phyloP scores from a whole-genome alignment of 1,140 invertebrate genomes.

The Drosophila arawakana region DNA sequence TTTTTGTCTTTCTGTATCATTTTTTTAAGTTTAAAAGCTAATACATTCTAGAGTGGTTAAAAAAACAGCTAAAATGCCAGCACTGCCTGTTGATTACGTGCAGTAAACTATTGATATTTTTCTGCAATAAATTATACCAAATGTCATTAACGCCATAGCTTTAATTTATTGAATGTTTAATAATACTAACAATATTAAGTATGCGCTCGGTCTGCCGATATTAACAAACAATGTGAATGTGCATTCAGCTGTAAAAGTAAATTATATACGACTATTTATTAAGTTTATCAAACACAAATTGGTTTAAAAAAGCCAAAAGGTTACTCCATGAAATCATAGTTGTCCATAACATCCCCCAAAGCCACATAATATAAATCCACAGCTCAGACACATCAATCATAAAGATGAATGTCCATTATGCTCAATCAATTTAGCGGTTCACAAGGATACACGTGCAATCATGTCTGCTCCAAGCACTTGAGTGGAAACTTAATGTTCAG shows the following conservation, averaged over 20 bases:
- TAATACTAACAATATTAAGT: constrained; percentile 41
- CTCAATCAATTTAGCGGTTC: constrained; percentile 32
- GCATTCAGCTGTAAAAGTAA: constrained; percentile 22
- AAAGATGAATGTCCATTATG: constrained; percentile 1
- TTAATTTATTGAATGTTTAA: constrained; percentile 54
- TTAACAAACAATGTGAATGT: constrained; percentile 37
- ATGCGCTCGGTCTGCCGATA: constrained; percentile 16
- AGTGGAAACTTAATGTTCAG: constrained; percentile 38
- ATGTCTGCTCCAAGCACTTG: background rate
- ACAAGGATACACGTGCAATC: constrained; percentile 14
- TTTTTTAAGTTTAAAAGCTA: too few species aligned
- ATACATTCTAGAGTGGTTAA: too few species aligned
- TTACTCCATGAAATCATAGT: background rate
- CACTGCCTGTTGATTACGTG: background rate
- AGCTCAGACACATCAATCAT: constrained; percentile 9
- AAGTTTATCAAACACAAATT: background rate
- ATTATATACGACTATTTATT: constrained; percentile 10
- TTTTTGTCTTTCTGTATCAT: too few species aligned
- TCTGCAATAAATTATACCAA: constrained; percentile 45
- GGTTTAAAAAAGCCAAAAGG: background rate
- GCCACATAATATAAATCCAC: background rate
- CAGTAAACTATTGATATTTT: constrained; percentile 19
- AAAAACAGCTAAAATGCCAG: too few species aligned
- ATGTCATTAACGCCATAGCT: constrained; percentile 22
- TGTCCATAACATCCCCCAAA: background rate